Evolutionary conservation across 1,140 invertebrate species (phyloP).

Genomic region (Bombus affinis): DNA sequence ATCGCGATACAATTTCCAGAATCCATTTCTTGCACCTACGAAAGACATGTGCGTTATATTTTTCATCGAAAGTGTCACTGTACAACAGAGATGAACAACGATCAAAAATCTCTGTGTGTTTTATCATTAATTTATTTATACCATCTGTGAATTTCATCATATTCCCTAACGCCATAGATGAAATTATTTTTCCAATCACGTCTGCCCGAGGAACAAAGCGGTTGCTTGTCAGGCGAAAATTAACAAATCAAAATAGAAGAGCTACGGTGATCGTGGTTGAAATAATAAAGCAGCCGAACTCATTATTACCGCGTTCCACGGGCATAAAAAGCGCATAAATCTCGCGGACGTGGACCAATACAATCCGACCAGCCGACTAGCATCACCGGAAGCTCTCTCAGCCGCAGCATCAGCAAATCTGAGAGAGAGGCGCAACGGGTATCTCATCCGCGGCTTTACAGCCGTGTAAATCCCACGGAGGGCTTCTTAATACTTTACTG

Average conservation of each 20-base stretch:
- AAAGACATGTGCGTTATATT: not conserved
- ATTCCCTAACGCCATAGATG: not conserved
- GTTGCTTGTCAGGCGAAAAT: not conserved
- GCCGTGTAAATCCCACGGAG: conserved; percentile 65
- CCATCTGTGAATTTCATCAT: too few species aligned
- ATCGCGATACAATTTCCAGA: not conserved
- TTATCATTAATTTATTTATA: too few species aligned
- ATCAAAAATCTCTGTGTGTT: not conserved
- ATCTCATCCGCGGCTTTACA: conserved; percentile 70
- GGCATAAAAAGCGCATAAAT: conserved; percentile 27
- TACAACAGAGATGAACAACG: not conserved
- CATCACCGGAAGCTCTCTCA: conserved; percentile 11
- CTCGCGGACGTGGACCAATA: conserved; percentile 2
- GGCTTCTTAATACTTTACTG: conserved; percentile 71
- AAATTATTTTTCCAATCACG: not conserved
- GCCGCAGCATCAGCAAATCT: conserved; percentile 28
- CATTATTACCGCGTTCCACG: conserved; percentile 1
- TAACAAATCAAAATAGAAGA: not conserved
- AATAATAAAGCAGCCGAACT: conserved; percentile 8
- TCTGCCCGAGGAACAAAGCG: not conserved
- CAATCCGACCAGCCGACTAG: conserved; percentile 10
- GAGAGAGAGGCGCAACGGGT: conserved; percentile 25
- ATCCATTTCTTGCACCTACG: too few species aligned
- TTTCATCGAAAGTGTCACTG: not conserved
- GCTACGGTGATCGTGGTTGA: not conserved